phyloP scores from a whole-genome alignment of 2,888 invertebrate species.

The Torymus texanus region DNA sequence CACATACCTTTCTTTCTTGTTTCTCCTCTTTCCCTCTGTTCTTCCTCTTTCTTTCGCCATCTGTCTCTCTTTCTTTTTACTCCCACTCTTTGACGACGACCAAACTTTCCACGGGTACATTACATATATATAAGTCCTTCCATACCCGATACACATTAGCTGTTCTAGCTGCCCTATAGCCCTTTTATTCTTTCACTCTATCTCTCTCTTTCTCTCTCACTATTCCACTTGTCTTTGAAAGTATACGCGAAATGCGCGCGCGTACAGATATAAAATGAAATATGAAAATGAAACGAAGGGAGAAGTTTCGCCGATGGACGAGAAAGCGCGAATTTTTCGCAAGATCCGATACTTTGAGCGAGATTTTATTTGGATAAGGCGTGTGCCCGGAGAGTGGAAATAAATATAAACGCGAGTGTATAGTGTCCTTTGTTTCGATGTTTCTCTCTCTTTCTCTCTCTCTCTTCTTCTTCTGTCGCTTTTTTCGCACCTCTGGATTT shows the following conservation, averaged over 20 bases:
- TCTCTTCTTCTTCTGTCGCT: no score
- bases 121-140: constrained; percentile 1
- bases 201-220: neutral
- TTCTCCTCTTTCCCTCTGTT: neutral
- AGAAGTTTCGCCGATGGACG: constrained; percentile 1
- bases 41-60: neutral
- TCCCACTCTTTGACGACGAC: neutral
- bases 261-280: constrained; percentile 17
- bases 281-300: constrained; percentile 42
- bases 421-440: neutral
- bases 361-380: constrained; percentile 29
- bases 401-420: constrained; percentile 10
- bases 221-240: constrained; percentile 3
- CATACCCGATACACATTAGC: constrained; percentile 11
- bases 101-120: no score
- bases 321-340: constrained; percentile 17
- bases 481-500: neutral
- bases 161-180: neutral
- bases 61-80: neutral
- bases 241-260: neutral
- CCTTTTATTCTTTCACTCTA: neutral
- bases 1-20: neutral
- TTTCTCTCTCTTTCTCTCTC: no score
- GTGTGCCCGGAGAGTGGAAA: neutral
- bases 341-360: constrained; percentile 31